These are phyloP conservation scores for Microcebus tavaratra DNA, from an alignment of 2,113 vertebrate genomes.

Conservation along the genomic window DNA sequence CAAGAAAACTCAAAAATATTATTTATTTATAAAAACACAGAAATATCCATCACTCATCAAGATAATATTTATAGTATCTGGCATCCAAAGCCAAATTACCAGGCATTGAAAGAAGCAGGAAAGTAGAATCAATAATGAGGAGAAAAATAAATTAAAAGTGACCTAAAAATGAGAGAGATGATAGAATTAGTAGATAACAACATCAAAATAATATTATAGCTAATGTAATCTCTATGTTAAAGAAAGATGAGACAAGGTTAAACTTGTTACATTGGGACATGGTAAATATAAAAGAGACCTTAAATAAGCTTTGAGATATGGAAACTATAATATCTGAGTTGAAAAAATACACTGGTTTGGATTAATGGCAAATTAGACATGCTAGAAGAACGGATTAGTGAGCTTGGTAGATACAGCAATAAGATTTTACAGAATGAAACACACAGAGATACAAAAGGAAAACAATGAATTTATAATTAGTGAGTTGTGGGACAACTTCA, in stretches of 20 bases:
- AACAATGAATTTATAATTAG: neutral
- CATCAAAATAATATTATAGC: neutral
- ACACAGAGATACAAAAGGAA: neutral
- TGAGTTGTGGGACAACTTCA: neutral
- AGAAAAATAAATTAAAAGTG: slow-evolving; percentile 29
- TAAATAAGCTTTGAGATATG: neutral
- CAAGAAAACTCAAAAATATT: neutral
- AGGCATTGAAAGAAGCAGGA: neutral
- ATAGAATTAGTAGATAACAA: neutral
- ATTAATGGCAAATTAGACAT: neutral
- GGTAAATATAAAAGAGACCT: neutral
- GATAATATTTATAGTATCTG: neutral
- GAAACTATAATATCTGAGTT: neutral
- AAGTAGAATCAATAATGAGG: neutral
- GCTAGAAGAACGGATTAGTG: neutral
- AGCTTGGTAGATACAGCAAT: neutral
- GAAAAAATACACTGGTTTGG: neutral
- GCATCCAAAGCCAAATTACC: neutral
- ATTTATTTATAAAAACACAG: slow-evolving; percentile 18
- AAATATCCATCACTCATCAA: neutral
- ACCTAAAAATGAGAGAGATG: neutral
- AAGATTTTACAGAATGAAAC: neutral
- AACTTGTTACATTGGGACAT: neutral
- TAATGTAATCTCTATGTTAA: neutral
- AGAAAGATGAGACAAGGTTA: neutral